These are phyloP conservation scores for Mustela nigripes DNA, from an alignment of 2,113 vertebrate species.

Conservation along the genomic window DNA sequence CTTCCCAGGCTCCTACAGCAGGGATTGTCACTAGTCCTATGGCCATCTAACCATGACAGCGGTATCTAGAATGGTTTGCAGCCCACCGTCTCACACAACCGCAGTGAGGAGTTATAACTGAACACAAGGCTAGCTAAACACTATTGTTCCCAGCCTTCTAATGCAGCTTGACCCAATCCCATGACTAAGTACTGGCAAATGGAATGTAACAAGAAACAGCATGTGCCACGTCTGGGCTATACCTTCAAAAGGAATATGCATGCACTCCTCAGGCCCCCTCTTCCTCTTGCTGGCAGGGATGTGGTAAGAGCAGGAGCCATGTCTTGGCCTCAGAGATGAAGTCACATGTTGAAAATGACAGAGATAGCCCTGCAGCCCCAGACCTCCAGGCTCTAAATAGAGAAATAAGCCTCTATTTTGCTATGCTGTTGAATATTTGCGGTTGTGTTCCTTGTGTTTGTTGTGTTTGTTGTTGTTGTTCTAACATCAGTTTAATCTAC, in stretches of 20 bases:
- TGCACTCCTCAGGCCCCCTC: neutral
- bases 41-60: neutral
- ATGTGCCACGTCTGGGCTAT: neutral
- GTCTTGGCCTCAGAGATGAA: neutral
- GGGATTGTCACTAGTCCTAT: neutral
- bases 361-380: neutral
- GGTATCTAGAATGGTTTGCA: rapidly evolving
- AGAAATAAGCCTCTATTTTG: neutral
- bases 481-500: neutral
- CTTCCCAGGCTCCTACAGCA: neutral
- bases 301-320: neutral
- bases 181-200: neutral
- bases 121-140: neutral
- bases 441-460: too few species aligned
- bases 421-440: neutral
- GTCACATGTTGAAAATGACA: neutral
- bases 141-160: neutral
- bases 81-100: neutral
- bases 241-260: neutral
- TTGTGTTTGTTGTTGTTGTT: too few species aligned
- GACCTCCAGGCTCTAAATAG: neutral
- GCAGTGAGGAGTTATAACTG: neutral
- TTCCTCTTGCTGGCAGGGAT: neutral
- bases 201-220: neutral
- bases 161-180: neutral